These are phyloP conservation scores for Coendou prehensilis DNA, from an alignment of 2,797 vertebrate species.

Conservation along the genomic window DNA sequence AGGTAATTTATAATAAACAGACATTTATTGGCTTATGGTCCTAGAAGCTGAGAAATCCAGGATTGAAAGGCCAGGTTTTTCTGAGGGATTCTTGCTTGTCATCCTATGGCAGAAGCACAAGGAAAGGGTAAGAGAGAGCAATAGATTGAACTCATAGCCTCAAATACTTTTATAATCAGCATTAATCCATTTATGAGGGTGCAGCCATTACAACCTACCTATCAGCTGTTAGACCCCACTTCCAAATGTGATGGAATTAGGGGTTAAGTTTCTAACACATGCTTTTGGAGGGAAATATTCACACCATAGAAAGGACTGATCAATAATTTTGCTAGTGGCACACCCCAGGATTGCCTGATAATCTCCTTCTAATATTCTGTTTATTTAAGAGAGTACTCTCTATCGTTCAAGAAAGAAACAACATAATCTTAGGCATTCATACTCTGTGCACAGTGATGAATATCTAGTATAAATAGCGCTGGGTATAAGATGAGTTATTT, in stretches of 20 bases:
- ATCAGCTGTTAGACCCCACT: background rate
- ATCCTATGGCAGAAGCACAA: background rate
- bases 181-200: background rate
- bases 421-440: background rate
- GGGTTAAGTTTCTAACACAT: background rate
- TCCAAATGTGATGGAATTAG: background rate
- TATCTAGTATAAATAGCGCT: background rate
- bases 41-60: background rate
- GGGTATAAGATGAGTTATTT: conserved; percentile 12
- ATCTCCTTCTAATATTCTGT: background rate
- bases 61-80: background rate
- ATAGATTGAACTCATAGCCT: background rate
- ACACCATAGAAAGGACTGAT: background rate
- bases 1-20: background rate
- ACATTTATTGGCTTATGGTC: background rate
- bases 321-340: background rate
- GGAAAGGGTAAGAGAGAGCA: background rate
- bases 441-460: background rate
- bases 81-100: rapidly evolving
- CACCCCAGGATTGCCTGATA: background rate
- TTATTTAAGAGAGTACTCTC: background rate
- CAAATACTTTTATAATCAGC: background rate
- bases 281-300: background rate
- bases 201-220: background rate
- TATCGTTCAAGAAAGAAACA: background rate